Evolutionary conservation across 2,113 vertebrate species (phyloP).

Genomic region (Xenopus laevis): DNA sequence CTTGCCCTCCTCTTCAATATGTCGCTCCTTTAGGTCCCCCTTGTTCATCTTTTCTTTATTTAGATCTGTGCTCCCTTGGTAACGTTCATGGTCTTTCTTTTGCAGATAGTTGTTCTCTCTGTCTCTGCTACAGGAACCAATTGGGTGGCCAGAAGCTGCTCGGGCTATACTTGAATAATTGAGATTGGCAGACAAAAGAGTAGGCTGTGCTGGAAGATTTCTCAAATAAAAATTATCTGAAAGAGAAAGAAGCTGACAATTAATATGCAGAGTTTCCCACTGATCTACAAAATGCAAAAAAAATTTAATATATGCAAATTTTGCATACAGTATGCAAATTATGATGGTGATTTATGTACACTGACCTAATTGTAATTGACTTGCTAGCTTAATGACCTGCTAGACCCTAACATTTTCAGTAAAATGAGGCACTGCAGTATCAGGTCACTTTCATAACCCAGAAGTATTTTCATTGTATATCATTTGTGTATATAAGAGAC

Average conservation of each 20-base stretch:
- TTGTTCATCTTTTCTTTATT: slow-evolving; percentile 77
- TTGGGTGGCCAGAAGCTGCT: slow-evolving; percentile 71
- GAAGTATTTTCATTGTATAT: too few species aligned
- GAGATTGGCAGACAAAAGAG: slow-evolving; percentile 84
- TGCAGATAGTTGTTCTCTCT: slow-evolving; percentile 70
- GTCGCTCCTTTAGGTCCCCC: slow-evolving; percentile 75
- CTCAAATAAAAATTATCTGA: slow-evolving; percentile 96
- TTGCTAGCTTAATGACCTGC: too few species aligned
- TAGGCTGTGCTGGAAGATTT: slow-evolving; percentile 87
- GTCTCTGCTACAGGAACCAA: slow-evolving; percentile 84
- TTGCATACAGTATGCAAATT: too few species aligned
- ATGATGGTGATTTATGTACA: too few species aligned
- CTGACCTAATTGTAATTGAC: too few species aligned
- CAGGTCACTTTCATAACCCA: too few species aligned
- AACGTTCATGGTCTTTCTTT: slow-evolving; percentile 85
- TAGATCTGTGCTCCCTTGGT: slow-evolving; percentile 68
- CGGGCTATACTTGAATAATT: slow-evolving; percentile 81
- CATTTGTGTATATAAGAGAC: too few species aligned
- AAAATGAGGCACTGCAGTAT: too few species aligned
- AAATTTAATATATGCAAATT: too few species aligned
- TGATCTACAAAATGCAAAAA: too few species aligned
- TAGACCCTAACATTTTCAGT: too few species aligned
- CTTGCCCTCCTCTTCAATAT: slow-evolving; percentile 71
- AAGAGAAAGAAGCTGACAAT: slow-evolving; percentile 26
- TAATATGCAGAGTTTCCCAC: too few species aligned